phyloP scores from a whole-genome alignment of 2,113 vertebrate genomes.

The Hippocampus abdominalis region DNA sequence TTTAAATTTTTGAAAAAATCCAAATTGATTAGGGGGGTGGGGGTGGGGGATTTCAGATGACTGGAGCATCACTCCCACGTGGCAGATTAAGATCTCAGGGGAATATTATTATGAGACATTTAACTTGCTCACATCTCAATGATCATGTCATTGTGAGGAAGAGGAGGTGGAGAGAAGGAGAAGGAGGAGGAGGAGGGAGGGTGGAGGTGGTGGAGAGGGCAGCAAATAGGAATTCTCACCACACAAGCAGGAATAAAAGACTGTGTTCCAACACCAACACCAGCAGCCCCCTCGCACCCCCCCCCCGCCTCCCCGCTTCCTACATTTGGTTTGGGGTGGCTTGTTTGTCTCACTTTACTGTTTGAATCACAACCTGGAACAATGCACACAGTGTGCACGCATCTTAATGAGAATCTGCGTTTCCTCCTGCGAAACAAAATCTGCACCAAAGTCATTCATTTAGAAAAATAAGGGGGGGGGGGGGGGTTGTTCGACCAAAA shows the following conservation, averaged over 20 bases:
- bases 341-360: constrained; percentile 63
- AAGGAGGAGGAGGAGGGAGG: neutral
- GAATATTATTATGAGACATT: constrained; percentile 60
- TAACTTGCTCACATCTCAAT: constrained; percentile 46
- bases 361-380: constrained; percentile 55
- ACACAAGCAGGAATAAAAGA: constrained; percentile 32
- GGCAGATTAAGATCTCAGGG: constrained; percentile 35
- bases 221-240: constrained; percentile 28
- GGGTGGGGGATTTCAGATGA: neutral
- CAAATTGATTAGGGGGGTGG: neutral
- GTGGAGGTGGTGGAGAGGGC: neutral
- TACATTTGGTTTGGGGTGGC: constrained; percentile 48
- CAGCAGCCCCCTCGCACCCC: no score
- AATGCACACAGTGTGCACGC: constrained; percentile 35
- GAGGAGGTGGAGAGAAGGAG: neutral
- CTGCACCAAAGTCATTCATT: neutral
- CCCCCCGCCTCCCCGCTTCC: neutral
- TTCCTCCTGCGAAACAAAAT: neutral
- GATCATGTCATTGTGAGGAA: constrained; percentile 18
- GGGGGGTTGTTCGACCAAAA: neutral
- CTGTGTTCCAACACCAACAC: constrained; percentile 2
- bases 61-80: constrained; percentile 35
- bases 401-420: neutral
- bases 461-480: neutral
- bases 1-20: neutral